Conservation (phyloP, 2,888 invertebrate genomes). For the Tortrix viridana region DNA sequence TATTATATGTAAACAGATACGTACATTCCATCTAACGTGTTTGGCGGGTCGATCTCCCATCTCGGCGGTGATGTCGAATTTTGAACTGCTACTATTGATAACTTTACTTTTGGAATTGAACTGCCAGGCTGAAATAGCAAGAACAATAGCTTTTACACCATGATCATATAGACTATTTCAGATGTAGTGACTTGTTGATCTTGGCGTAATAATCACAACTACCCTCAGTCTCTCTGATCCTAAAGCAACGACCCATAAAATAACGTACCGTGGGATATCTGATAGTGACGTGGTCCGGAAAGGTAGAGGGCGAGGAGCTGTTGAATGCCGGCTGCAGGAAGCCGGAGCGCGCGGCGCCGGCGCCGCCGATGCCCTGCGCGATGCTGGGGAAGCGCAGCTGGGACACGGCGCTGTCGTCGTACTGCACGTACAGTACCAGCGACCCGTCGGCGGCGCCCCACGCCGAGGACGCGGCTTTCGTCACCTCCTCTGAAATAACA, state of each 20-base stretch:
- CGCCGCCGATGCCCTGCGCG: constrained; percentile 87
- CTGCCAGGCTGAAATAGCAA: constrained; percentile 88
- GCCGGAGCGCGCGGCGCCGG: constrained; percentile 84
- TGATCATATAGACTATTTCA: not conserved
- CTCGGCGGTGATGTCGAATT: constrained; percentile 86
- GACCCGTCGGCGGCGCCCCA: constrained; percentile 94
- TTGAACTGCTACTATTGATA: constrained; percentile 91
- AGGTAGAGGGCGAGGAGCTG: constrained; percentile 84
- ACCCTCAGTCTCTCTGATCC: too few relatives aligned
- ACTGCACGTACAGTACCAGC: constrained; percentile 92
- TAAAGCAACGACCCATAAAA: too few relatives aligned
- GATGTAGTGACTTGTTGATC: too few relatives aligned
- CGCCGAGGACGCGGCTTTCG: constrained; percentile 90
- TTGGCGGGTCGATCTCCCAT: constrained; percentile 89
- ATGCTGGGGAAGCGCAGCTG: constrained; percentile 93
- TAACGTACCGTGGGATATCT: constrained; percentile 92
- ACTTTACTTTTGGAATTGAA: constrained; percentile 92
- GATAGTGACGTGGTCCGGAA: constrained; percentile 91
- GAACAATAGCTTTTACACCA: constrained; percentile 13
- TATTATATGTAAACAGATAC: constrained; percentile 58
- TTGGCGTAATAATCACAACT: too few relatives aligned
- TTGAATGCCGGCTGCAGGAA: constrained; percentile 69
- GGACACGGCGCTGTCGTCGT: constrained; percentile 92
- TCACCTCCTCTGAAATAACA: constrained; percentile 90
- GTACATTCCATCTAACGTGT: constrained; percentile 91